Evolutionary conservation across 2,888 invertebrate species (phyloP), one percentile per base, ranked within the genome.

Genomic region (Pomacea canaliculata): DNA sequence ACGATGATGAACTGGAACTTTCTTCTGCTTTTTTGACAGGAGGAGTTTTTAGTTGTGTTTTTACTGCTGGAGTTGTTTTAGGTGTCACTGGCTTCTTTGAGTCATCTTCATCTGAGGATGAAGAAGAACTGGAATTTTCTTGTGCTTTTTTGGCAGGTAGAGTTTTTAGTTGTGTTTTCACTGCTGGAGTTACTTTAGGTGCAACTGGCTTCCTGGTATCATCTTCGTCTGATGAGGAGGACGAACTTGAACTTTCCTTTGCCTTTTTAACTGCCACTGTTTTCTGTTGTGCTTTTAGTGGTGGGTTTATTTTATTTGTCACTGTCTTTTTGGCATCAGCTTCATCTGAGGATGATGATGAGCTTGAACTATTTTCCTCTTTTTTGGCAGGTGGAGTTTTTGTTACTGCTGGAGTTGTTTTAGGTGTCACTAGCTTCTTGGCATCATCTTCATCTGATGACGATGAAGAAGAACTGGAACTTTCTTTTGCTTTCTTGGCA

Each of bases 11-110:
- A 51, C 51, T 51, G 37, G 83, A 81, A 81, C 83, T 83, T 23
- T 83, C 82, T 70, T 84, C 84, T 51, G 71, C 68, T 67, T 77
- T 78, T 63, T 78, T 71, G 23, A 63, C 63, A 18, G 71, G 71
- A 27, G 75, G 56, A 13, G 66, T 56, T n/a, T 67, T 71, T 27
- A 66, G 51, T 9, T 51, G 63, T n/a, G 74, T 70, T 62, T 71
- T 51, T n/a, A 79, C 37, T 16, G 73, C 76, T 46, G 70, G 62
- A 13, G 69, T 60, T 56, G 59, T 68, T 51, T 16, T 72, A 77
- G 79, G 18, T 19, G 77, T 37, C 48, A 73, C 49, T n/a, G 72
- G 48, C 60, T 71, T 77, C 68, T 80, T 81, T 5, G 72, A 60
- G 23, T 76, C 71, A 59, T 60, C n/a, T 19, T 51, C 51, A 51